Base-by-base conservation (phyloP, 2,797 vertebrate genomes). In the Semotilus atromaculatus region DNA sequence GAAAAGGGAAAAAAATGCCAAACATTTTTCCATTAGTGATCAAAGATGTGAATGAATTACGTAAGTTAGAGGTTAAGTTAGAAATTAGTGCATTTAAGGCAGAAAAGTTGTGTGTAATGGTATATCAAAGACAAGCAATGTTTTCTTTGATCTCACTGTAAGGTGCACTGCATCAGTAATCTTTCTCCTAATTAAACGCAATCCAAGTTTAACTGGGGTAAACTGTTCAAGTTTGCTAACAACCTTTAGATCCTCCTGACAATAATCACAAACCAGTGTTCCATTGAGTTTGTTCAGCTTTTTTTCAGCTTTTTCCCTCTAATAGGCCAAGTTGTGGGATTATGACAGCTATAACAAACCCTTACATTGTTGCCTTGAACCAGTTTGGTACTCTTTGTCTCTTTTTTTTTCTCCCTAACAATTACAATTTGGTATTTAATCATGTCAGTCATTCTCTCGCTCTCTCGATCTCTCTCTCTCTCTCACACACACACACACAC, bases 141-240 rank as follows among this genome's bases (percentile, higher is more conserved):
- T 43, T 80, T 80, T 53, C 34, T 78, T 86, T 82, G 53, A 80
- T 89, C 78, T 86, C 40, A 66, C 23, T 55, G 29, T 79, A 72
- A 80, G 45, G 43, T 86, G 26, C 55, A 67, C 26, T 58, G 45
- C 74, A 84, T 78, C n/a, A 84, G 21, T 67, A 66, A 84, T 76
- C 67, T 58, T 51, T 70, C 55, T 43, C 55, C 75, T 86, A 89
- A 89, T 88, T 77, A 88, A 83, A 66, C 64, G 76, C 68, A 86
- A 86, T 83, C 40, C 29, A 29, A 23, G 21, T 86, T 88, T 85
- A 80, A 88, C 73, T 67, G 45, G n/a, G n/a, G 67, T 83, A 72
- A 86, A 88, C 51, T 43, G 16, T 82, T 80, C 48, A 38, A 64
- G 84, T 83, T 76, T 67, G 34, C n/a, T 38, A 68, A 77, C 70